phyloP scores from a whole-genome alignment of 2,113 vertebrate genomes.

The Clarias batrachus region DNA sequence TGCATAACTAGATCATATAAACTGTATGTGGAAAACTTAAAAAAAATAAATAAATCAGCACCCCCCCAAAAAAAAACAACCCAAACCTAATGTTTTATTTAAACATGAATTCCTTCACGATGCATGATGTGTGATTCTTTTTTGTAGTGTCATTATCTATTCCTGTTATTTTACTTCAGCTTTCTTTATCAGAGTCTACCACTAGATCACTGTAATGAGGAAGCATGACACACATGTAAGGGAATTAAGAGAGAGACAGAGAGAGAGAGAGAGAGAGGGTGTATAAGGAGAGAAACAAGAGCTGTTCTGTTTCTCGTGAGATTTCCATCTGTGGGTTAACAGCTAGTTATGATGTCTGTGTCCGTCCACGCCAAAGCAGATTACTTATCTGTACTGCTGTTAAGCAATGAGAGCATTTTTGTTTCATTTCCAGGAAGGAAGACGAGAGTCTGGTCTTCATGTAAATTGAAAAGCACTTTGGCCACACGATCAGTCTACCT shows the following conservation, averaged over 20 bases:
- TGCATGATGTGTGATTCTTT: neutral
- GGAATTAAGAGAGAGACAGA: neutral
- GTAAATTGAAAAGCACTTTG: conserved; percentile 55
- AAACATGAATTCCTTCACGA: neutral
- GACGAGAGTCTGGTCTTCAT: conserved; percentile 38
- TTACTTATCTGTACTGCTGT: conserved; percentile 49
- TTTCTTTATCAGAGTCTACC: neutral
- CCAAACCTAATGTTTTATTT: neutral
- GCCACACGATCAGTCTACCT: conserved; percentile 43
- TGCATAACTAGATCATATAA: neutral
- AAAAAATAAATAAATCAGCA: neutral
- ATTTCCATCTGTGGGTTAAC: conserved; percentile 54
- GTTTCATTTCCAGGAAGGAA: conserved; percentile 52
- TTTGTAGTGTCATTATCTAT: neutral
- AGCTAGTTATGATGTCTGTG: conserved; percentile 51
- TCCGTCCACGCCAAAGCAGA: conserved; percentile 38
- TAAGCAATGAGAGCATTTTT: conserved; percentile 56
- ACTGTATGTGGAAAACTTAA: neutral
- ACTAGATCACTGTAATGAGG: neutral
- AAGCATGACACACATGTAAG: neutral
- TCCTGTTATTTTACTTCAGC: neutral
- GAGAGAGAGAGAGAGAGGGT: neutral
- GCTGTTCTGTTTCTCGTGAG: conserved; percentile 37
- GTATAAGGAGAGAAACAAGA: conserved; percentile 38
- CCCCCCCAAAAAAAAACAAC: too few species aligned